These are phyloP conservation scores for Phyllotreta cruciferae DNA, from an alignment of 2,888 invertebrate genomes.

Conservation along the genomic window DNA sequence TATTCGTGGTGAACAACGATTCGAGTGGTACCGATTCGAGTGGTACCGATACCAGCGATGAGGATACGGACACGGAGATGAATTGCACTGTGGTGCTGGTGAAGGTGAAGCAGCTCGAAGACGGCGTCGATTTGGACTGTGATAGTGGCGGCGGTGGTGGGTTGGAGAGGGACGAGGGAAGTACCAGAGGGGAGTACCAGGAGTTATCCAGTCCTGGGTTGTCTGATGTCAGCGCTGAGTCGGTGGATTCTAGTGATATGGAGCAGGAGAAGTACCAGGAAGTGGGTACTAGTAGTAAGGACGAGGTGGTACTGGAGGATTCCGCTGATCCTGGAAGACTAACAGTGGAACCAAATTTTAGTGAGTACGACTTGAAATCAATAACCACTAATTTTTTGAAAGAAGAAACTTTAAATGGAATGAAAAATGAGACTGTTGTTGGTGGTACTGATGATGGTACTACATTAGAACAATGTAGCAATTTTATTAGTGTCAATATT, in stretches of 20 bases:
- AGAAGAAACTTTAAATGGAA: not conserved
- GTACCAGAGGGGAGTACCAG: slow-evolving; percentile 38
- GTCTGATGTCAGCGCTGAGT: slow-evolving; percentile 57
- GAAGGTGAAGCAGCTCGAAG: slow-evolving; percentile 53
- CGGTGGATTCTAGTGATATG: slow-evolving; percentile 55
- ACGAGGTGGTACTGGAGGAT: slow-evolving; percentile 6
- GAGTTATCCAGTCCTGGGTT: slow-evolving; percentile 53
- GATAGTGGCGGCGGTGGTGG: slow-evolving; percentile 35
- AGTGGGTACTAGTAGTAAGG: not conserved
- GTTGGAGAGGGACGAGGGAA: slow-evolving; percentile 14
- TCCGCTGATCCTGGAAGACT: not conserved
- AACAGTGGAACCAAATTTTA: no score
- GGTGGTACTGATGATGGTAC: no score
- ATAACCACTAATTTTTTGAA: not conserved
- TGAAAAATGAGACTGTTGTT: slow-evolving; percentile 2
- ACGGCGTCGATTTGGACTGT: slow-evolving; percentile 30
- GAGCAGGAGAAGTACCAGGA: slow-evolving; percentile 37
- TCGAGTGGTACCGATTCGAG: slow-evolving; percentile 68
- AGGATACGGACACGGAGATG: slow-evolving; percentile 66
- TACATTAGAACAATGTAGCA: no score
- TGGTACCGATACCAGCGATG: slow-evolving; percentile 71
- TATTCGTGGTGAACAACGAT: slow-evolving; percentile 73
- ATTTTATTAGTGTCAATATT: no score
- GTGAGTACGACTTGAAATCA: not conserved
- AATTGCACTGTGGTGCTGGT: slow-evolving; percentile 61